phyloP scores from a whole-genome alignment of 2,888 invertebrate genomes.

The Merodon equestris region DNA sequence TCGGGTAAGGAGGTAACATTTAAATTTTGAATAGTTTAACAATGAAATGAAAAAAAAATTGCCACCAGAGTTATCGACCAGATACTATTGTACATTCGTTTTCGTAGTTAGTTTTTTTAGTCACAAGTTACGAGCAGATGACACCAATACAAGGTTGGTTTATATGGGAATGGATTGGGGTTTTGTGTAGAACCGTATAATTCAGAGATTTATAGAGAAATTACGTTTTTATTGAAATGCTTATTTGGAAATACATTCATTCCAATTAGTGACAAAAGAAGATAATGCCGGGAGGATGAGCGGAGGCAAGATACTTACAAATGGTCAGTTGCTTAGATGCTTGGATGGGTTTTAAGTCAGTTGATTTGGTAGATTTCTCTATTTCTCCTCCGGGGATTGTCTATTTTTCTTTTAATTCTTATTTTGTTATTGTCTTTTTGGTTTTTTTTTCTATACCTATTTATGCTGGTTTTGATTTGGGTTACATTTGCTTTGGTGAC shows the following conservation, averaged over 20 bases:
- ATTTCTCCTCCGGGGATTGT: conserved; percentile 6
- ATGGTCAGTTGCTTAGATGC: background rate
- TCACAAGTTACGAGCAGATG: no score
- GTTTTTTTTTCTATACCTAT: conserved; percentile 1
- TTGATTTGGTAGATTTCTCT: conserved; percentile 28
- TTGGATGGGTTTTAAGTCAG: no score
- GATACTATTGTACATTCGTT: no score
- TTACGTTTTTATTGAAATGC: conserved; percentile 62
- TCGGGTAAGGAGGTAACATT: conserved; percentile 17
- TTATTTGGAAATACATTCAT: conserved; percentile 58
- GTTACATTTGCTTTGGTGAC: conserved; percentile 49
- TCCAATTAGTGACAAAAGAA: conserved; percentile 60
- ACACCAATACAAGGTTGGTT: no score
- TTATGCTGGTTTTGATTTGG: conserved; percentile 18
- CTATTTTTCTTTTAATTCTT: no score
- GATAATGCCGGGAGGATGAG: conserved; percentile 8
- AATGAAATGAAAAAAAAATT: conserved; percentile 11
- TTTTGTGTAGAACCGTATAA: conserved; percentile 38
- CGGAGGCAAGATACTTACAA: background rate
- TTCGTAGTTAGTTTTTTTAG: background rate
- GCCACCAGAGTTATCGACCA: conserved; percentile 8
- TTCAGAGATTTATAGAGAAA: conserved; percentile 60
- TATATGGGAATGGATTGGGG: conserved; percentile 3
- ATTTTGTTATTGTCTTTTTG: background rate
- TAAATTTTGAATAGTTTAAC: conserved; percentile 34